A percentile compares a stretch with the other conserved stretches of the same genome.
Evolutionary conservation across 2,113 vertebrate genomes (phyloP).

Genomic region (Leptodactylus fuscus): DNA sequence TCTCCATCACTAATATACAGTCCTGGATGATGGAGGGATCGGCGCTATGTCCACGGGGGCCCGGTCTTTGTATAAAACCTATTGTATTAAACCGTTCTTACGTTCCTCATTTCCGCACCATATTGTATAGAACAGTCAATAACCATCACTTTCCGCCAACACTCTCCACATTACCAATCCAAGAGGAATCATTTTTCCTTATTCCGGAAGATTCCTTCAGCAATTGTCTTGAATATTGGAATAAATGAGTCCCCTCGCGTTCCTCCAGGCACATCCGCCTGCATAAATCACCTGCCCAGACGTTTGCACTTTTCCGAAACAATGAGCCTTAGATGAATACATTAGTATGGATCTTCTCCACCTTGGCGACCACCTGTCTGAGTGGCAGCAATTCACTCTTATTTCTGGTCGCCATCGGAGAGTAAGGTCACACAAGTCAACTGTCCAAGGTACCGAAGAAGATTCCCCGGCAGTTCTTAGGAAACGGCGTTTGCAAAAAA

Average conservation of each 20-base stretch:
- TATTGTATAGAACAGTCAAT: background rate
- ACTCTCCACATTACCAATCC: background rate
- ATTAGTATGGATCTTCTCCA: conserved; percentile 19
- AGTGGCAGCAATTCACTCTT: background rate
- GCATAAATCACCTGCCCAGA: conserved; percentile 25
- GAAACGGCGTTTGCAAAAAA: too few relatives aligned
- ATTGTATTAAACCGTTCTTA: too few relatives aligned
- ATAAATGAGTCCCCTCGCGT: conserved; percentile 31
- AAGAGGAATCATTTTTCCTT: background rate
- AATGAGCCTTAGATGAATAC: conserved; percentile 31
- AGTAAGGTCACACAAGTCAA: background rate
- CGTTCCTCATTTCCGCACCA: too few relatives aligned
- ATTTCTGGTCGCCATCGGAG: background rate
- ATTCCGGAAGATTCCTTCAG: background rate
- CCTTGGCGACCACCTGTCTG: background rate
- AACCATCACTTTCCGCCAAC: background rate
- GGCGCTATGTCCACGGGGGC: too few relatives aligned
- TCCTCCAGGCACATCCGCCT: conserved; percentile 14
- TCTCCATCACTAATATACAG: too few relatives aligned
- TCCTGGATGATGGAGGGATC: too few relatives aligned
- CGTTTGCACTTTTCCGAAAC: background rate
- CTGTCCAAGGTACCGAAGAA: background rate
- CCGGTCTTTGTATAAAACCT: too few relatives aligned
- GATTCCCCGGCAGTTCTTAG: too few relatives aligned
- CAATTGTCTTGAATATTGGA: conserved; percentile 16